Conservation (phyloP, 2,888 invertebrate genomes). For the Macroteleia sp. region DNA sequence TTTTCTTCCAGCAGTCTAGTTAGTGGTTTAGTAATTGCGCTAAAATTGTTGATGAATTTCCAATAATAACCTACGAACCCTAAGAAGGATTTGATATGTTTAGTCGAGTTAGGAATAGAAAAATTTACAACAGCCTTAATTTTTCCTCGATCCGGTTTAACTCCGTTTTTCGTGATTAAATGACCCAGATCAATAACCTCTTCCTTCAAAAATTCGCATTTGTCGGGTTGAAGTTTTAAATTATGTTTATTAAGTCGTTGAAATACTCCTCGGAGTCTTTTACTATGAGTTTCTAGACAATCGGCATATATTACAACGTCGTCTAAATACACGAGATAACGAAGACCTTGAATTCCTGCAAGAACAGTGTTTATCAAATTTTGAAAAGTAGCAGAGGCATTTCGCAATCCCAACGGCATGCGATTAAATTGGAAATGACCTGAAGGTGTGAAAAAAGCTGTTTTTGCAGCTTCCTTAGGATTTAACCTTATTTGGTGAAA, state of each 20-base stretch:
- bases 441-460: conserved; percentile 73
- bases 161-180: conserved; percentile 10
- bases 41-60: conserved; percentile 18
- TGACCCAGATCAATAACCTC: conserved; percentile 20
- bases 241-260: background rate
- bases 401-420: conserved; percentile 75
- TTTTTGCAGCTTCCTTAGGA: conserved; percentile 70
- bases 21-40: conserved; percentile 68
- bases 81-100: conserved; percentile 17
- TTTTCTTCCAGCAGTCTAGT: conserved; percentile 65
- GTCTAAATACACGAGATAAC: conserved; percentile 67
- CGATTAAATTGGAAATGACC: conserved; percentile 71
- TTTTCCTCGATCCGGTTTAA: conserved; percentile 30
- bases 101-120: conserved; percentile 11
- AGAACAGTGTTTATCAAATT: conserved; percentile 71
- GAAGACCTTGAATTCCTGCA: conserved; percentile 65
- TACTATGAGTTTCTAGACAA: background rate
- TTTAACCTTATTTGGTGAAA: conserved; percentile 72
- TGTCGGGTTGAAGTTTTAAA: background rate
- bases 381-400: conserved; percentile 73
- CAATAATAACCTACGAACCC: conserved; percentile 18
- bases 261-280: conserved; percentile 1
- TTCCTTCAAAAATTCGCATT: conserved; percentile 3
- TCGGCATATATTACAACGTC: conserved; percentile 35
- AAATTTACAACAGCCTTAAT: conserved; percentile 26